Percentiles rank a stretch among this genome's conserved stretches.
Conservation (phyloP, 2,888 invertebrate species). For the Epinotia ramella region DNA sequence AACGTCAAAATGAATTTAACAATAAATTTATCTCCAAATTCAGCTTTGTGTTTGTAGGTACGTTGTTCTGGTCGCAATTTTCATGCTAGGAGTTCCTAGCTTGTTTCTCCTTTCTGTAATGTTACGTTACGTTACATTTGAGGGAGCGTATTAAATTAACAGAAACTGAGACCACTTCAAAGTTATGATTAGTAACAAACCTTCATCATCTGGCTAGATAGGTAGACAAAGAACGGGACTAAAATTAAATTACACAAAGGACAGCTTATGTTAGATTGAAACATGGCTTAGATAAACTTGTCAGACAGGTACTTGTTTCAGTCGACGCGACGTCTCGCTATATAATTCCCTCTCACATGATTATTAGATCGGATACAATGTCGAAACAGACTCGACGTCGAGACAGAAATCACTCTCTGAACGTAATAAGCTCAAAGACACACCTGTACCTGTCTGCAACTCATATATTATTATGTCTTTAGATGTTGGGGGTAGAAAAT, state of each 20-base stretch:
- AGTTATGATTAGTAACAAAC: conserved; percentile 36
- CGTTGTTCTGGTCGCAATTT: conserved; percentile 46
- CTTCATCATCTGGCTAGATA: conserved; percentile 37
- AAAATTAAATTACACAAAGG: conserved; percentile 41
- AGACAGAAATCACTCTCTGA: conserved; percentile 33
- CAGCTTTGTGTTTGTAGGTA: conserved; percentile 50
- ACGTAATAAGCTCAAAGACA: conserved; percentile 37
- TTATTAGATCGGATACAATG: conserved; percentile 39
- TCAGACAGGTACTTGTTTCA: conserved; percentile 58
- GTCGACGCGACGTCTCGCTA: conserved; percentile 52
- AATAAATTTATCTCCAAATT: conserved; percentile 65
- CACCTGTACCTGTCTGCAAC: conserved; percentile 33
- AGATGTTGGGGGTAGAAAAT: conserved; percentile 4
- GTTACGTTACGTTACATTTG: conserved; percentile 12
- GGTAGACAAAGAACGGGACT: conserved; percentile 27
- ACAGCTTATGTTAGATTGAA: conserved; percentile 43
- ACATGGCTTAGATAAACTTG: conserved; percentile 57
- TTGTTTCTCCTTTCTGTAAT: conserved; percentile 3
- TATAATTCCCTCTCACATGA: conserved; percentile 46
- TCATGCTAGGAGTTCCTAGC: conserved; percentile 11
- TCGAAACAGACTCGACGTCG: conserved; percentile 38
- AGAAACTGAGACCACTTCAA: conserved; percentile 35
- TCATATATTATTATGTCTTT: conserved; percentile 8
- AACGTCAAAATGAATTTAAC: conserved; percentile 72
- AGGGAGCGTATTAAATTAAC: conserved; percentile 23